Conservation (phyloP, 2,888 invertebrate species). For the Thymelicus acteon region DNA sequence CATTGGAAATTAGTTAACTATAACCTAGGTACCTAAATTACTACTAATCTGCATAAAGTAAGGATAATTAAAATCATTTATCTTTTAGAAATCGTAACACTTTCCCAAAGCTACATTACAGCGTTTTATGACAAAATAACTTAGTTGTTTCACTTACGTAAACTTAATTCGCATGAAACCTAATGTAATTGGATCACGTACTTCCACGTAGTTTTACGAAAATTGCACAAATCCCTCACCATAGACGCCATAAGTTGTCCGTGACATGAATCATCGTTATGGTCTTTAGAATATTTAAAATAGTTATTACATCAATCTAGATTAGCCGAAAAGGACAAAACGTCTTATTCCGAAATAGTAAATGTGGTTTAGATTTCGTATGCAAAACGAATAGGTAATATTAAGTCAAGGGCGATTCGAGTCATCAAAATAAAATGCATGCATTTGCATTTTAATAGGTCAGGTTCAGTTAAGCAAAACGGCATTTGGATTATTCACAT, state of each 20-base stretch:
- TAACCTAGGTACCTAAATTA: no score
- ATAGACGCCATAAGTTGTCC: not conserved
- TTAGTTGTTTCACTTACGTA: conserved; percentile 2
- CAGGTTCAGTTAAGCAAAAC: no score
- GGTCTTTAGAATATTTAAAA: conserved; percentile 15
- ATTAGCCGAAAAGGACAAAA: conserved; percentile 24
- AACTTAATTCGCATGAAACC: conserved; percentile 15
- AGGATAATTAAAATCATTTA: not conserved
- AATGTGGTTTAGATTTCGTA: conserved; percentile 20
- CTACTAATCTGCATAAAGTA: no score
- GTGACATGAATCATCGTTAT: conserved; percentile 7
- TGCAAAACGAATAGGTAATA: not conserved
- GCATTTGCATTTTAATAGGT: not conserved
- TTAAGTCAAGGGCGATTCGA: conserved; percentile 6
- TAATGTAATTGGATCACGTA: conserved; percentile 27
- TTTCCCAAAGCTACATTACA: conserved; percentile 15
- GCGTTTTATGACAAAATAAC: conserved; percentile 19
- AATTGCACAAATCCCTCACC: conserved; percentile 11
- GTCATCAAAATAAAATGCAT: not conserved
- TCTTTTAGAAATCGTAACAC: conserved; percentile 17
- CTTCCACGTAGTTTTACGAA: conserved; percentile 19
- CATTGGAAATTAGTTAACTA: no score
- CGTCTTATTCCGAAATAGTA: conserved; percentile 19
- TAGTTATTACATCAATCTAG: conserved; percentile 30
- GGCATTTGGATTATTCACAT: no score